Base-by-base conservation (phyloP, 2,113 vertebrate species). In the Gallinago jamesoni region DNA sequence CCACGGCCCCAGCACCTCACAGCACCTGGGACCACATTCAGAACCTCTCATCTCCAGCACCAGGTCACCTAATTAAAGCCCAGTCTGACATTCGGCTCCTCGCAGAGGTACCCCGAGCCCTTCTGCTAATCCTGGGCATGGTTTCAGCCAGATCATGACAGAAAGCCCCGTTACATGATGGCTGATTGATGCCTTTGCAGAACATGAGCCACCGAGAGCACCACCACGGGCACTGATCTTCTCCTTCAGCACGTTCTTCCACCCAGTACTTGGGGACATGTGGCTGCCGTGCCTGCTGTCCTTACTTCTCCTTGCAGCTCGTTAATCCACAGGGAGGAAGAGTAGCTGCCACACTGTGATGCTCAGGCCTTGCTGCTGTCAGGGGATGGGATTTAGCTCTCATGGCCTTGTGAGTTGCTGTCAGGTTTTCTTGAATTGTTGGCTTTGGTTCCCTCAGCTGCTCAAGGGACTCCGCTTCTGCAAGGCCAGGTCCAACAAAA, bases 241-340 rank as follows among this genome's bases (percentile, higher is more conserved):
- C 43, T 64, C 39, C 43, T 55, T 59, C 56, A 55, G 53, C 33
- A 57, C 1, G 1, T 43, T 72, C 59, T 28, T 23, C 14, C 9
- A 25, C 18, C 22, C 15, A 2, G 17, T 39, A 43, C 23, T 1
- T 33, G 53, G 62, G 43, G 43, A 82, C 0, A 0, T 14, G 43
- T 30, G 53, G 76, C 53, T 3, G 1, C 2, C 1, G 25, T n/a
- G 39, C 19, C 78, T 37, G 23, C 41, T 72, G 60, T 59, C 56
- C 50, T 53, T 30, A 50, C 3, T 2, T n/a, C 28, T 63, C 23
- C 75, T 60, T 22, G 67, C n/a, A 85, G 74, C 33, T 59, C 16
- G 7, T 41, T 53, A 52, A 76, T 28, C 66, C 41, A 25, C 2
- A 45, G 74, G 67, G 47, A 79, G 45, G 73, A 89, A 76, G 59